phyloP scores from a whole-genome alignment of 1,140 invertebrate species.

The Hydropsyche tenuis region DNA sequence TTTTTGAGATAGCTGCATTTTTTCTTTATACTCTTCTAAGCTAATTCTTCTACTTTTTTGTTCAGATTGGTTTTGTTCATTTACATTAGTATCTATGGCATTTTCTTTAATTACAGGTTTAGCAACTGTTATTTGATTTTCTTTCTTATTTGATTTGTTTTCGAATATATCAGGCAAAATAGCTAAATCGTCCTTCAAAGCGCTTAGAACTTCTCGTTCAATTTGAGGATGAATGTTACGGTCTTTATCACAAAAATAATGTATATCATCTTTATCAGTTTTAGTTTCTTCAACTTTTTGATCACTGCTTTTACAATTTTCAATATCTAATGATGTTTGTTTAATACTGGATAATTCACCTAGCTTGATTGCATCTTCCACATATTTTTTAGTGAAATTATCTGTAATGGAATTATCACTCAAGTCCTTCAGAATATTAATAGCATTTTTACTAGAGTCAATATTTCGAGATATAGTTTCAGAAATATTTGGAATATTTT shows the following conservation, averaged over 20 bases:
- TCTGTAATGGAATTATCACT: background rate
- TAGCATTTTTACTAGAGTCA: background rate
- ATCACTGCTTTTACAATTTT: background rate
- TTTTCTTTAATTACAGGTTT: constrained; percentile 48
- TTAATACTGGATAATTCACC: background rate
- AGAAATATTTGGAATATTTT: background rate
- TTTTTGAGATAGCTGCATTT: constrained; percentile 11
- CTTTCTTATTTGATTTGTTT: background rate
- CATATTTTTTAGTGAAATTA: constrained; percentile 8
- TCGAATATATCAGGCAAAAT: constrained; percentile 20
- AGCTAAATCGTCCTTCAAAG: constrained; percentile 55
- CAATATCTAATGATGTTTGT: background rate
- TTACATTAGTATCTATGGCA: background rate
- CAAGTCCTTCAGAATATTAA: background rate
- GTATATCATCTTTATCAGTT: background rate
- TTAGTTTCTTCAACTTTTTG: background rate
- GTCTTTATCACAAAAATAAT: background rate
- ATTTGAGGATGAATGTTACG: constrained; percentile 22
- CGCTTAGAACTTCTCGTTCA: constrained; percentile 62
- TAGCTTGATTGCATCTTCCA: background rate
- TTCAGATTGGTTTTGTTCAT: constrained; percentile 41
- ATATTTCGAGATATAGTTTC: background rate
- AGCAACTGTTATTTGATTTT: too few relatives aligned
- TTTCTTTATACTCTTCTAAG: constrained; percentile 61
- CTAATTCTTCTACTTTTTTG: constrained; percentile 60